phyloP scores from a whole-genome alignment of 2,888 invertebrate genomes.

The Boloria selene region DNA sequence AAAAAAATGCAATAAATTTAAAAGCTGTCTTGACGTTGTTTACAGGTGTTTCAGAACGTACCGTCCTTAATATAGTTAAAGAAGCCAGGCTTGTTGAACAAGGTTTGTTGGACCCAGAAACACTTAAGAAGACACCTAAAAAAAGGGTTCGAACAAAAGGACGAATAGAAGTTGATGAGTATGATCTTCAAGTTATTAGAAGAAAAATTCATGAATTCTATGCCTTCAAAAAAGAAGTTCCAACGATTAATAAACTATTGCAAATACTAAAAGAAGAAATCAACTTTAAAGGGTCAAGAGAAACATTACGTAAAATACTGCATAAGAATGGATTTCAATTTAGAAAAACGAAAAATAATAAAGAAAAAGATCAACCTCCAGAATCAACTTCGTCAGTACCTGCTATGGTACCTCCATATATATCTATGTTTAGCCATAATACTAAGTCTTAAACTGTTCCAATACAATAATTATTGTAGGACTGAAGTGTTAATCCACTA shows the following conservation, averaged over 20 bases:
- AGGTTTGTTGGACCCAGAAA: conserved; percentile 72
- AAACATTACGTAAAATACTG: conserved; percentile 71
- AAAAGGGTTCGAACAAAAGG: conserved; percentile 74
- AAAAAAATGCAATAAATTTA: background rate
- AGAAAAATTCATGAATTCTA: conserved; percentile 77
- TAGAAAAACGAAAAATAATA: conserved; percentile 73
- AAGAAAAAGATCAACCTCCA: conserved; percentile 65
- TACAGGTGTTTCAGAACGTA: conserved; percentile 74
- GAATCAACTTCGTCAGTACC: conserved; percentile 63
- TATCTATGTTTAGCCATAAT: conserved; percentile 74
- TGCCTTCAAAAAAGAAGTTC: conserved; percentile 75
- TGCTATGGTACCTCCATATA: conserved; percentile 70
- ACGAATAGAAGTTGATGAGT: conserved; percentile 74
- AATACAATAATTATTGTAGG: conserved; percentile 6
- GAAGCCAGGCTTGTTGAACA: conserved; percentile 75
- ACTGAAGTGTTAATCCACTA: conserved; percentile 3
- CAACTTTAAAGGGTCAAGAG: conserved; percentile 73
- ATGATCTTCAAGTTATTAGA: conserved; percentile 71
- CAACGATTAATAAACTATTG: conserved; percentile 72
- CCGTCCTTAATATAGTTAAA: conserved; percentile 73
- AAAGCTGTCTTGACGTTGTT: conserved; percentile 19
- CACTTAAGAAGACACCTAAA: conserved; percentile 69
- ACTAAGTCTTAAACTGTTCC: conserved; percentile 57
- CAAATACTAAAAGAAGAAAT: conserved; percentile 75
- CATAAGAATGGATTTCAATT: conserved; percentile 77